Evolutionary conservation across 2,113 vertebrate genomes (phyloP).

Genomic region (Hoplias malabaricus): DNA sequence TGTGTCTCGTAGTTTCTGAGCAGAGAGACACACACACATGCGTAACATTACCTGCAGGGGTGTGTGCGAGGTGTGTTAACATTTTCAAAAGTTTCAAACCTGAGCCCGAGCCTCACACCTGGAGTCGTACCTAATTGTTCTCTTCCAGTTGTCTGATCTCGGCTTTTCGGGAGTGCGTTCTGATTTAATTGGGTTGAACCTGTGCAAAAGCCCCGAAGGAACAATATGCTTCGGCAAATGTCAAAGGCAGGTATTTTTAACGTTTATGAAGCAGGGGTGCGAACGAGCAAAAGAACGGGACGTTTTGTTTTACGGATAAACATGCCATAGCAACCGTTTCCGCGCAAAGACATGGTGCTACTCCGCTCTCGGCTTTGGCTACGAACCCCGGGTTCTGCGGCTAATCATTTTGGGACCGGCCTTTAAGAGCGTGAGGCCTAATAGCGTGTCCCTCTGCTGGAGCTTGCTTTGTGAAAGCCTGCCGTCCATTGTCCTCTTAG

Average conservation of each 20-base stretch:
- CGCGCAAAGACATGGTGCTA: not conserved
- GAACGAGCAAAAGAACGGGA: conserved; percentile 26
- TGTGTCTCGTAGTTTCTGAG: conserved; percentile 91
- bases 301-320: conserved; percentile 5
- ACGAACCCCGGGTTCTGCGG: not conserved
- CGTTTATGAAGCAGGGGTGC: conserved; percentile 42
- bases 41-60: conserved; percentile 87
- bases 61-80: too few species aligned
- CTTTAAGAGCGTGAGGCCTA: conserved; percentile 28
- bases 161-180: conserved; percentile 19
- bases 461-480: conserved; percentile 36
- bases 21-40: conserved; percentile 88
- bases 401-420: conserved; percentile 1
- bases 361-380: too few species aligned
- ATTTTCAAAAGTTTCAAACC: not conserved
- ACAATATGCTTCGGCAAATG: conserved; percentile 27
- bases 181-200: conserved; percentile 30
- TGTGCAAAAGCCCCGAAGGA: conserved; percentile 40
- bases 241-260: conserved; percentile 19
- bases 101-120: not conserved
- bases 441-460: conserved; percentile 33
- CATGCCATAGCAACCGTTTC: not conserved
- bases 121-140: not conserved
- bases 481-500: conserved; percentile 23
- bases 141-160: conserved; percentile 8